These are phyloP conservation scores for Troglohyphantes excavatus DNA, from an alignment of 2,888 invertebrate species.

Conservation along the genomic window DNA sequence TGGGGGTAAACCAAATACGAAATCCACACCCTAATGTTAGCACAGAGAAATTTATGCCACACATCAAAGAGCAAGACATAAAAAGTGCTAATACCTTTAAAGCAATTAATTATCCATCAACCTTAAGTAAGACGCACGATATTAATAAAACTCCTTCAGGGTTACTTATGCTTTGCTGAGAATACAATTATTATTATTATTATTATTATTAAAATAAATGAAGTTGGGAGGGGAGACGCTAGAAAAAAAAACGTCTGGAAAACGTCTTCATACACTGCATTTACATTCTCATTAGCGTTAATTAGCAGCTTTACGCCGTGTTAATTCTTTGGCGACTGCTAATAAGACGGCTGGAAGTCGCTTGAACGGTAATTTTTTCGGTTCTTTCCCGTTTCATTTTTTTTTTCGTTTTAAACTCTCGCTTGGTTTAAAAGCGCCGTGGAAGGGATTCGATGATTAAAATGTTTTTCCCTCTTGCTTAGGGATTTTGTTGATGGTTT, in stretches of 20 bases:
- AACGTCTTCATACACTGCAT: conserved; percentile 53
- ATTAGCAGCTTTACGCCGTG: conserved; percentile 75
- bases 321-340: conserved; percentile 68
- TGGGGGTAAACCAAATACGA: conserved; percentile 12
- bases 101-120: conserved; percentile 74
- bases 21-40: background rate
- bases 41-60: background rate
- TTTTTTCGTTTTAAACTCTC: background rate
- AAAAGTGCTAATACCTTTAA: conserved; percentile 68
- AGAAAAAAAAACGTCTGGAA: conserved; percentile 19
- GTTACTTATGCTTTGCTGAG: conserved; percentile 65
- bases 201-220: conserved; percentile 79
- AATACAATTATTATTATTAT: conserved; percentile 78
- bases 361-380: conserved; percentile 46
- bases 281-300: conserved; percentile 76
- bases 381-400: background rate
- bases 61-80: conserved; percentile 20
- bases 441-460: background rate
- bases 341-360: conserved; percentile 62
- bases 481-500: background rate
- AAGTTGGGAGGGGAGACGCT: conserved; percentile 32
- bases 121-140: conserved; percentile 48
- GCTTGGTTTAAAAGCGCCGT: conserved; percentile 17
- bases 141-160: conserved; percentile 78
- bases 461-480: background rate